A percentile compares a stretch with the other conserved stretches of the same genome.
These are phyloP conservation scores for Rhodophaea formosa DNA, from an alignment of 2,888 invertebrate species.

Conservation along the genomic window DNA sequence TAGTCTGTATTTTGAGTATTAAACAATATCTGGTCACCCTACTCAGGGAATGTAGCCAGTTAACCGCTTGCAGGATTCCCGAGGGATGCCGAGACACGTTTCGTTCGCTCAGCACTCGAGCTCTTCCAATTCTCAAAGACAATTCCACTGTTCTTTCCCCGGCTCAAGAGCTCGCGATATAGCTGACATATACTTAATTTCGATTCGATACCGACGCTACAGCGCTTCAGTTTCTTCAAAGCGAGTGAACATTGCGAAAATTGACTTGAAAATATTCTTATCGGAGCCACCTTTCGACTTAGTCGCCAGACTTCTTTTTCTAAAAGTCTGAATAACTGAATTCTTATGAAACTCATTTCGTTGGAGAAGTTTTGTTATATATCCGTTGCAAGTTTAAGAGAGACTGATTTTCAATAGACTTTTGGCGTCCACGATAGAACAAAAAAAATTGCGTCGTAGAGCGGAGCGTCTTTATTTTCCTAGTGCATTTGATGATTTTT, in stretches of 20 bases:
- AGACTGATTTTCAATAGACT: no score
- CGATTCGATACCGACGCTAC: conserved; percentile 35
- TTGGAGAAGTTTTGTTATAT: neutral
- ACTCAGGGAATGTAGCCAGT: conserved; percentile 56
- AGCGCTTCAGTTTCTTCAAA: conserved; percentile 27
- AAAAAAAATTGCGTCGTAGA: no score
- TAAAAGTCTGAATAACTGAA: conserved; percentile 12
- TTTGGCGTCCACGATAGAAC: no score
- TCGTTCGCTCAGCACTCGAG: conserved; percentile 62
- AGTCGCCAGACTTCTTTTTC: conserved; percentile 2
- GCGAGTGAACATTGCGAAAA: conserved; percentile 26
- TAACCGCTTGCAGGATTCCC: conserved; percentile 56
- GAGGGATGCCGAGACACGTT: conserved; percentile 61
- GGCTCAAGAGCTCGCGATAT: conserved; percentile 52
- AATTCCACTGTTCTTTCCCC: conserved; percentile 59
- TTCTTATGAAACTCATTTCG: conserved; percentile 10
- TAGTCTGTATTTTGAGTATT: no score
- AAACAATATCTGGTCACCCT: neutral
- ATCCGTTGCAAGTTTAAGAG: no score
- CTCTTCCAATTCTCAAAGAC: conserved; percentile 63
- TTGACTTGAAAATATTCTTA: conserved; percentile 27
- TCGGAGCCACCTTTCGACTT: conserved; percentile 14
- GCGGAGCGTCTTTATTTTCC: no score
- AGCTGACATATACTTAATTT: conserved; percentile 58
- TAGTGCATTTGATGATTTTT: no score